A percentile compares a stretch with the other conserved stretches of the same genome.
phyloP scores from a whole-genome alignment of 2,888 invertebrate species.

The Apamea monoglypha region DNA sequence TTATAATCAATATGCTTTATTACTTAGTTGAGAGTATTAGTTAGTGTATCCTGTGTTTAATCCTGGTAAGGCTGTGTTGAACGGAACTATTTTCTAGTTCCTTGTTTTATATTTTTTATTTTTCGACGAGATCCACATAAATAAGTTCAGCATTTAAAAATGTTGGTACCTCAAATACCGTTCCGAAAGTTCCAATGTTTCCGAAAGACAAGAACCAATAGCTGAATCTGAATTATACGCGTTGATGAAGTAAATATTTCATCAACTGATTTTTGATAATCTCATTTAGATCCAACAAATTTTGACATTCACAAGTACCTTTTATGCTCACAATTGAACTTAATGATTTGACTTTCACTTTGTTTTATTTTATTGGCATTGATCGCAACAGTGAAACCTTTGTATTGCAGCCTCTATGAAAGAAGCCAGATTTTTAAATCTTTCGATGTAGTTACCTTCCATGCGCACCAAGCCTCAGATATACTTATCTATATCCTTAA shows the following conservation, averaged over 20 bases:
- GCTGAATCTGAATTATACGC: not conserved
- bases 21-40: not conserved
- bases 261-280: not conserved
- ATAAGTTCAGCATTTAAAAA: not conserved
- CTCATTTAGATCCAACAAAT: not conserved
- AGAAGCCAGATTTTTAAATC: not conserved
- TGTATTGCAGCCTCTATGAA: not conserved
- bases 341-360: not conserved
- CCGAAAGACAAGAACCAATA: not conserved
- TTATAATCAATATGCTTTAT: not conserved
- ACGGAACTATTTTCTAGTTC: not conserved
- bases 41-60: not conserved
- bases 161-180: not conserved
- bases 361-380: not conserved
- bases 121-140: too few species aligned
- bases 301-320: not conserved
- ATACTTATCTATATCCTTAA: constrained; percentile 39
- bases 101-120: too few species aligned
- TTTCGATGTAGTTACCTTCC: too few species aligned
- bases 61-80: not conserved
- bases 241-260: not conserved
- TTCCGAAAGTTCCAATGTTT: not conserved
- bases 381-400: not conserved
- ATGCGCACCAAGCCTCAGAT: constrained; percentile 23
- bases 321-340: not conserved